Evolutionary conservation across 2,888 invertebrate genomes (phyloP).

Genomic region (Tachina fera): DNA sequence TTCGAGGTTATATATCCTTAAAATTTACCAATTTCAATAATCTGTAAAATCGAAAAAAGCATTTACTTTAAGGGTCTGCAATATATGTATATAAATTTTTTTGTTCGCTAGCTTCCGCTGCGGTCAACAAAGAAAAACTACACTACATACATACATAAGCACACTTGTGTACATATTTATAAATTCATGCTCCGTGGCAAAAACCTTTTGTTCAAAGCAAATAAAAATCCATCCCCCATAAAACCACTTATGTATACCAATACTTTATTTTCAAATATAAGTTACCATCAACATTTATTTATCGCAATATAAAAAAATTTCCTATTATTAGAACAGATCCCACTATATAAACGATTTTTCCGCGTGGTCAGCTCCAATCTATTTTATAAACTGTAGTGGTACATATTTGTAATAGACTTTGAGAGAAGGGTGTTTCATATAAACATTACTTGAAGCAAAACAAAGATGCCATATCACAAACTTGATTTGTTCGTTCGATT

Average conservation of each 20-base stretch:
- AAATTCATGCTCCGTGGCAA: neutral
- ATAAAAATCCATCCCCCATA: constrained; percentile 4
- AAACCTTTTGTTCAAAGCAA: neutral
- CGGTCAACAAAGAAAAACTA: neutral
- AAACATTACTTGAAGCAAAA: neutral
- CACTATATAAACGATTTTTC: neutral
- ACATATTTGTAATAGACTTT: constrained; percentile 54
- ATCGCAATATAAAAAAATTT: neutral
- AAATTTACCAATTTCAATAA: constrained; percentile 35
- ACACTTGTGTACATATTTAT: no score
- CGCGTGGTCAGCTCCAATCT: constrained; percentile 12
- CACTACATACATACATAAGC: no score
- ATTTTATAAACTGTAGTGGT: constrained; percentile 38
- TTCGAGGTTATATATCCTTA: constrained; percentile 55
- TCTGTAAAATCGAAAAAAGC: constrained; percentile 53
- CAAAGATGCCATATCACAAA: constrained; percentile 18
- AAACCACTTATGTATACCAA: neutral
- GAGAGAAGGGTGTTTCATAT: constrained; percentile 42
- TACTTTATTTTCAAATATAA: constrained; percentile 2
- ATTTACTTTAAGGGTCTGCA: neutral
- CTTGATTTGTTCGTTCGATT: no score
- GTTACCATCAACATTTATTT: constrained; percentile 30
- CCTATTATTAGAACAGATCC: neutral
- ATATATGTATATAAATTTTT: neutral
- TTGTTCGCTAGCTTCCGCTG: neutral